A percentile compares a stretch with the other conserved stretches of the same genome.
phyloP scores from a whole-genome alignment of 2,113 vertebrate genomes.

The Scophthalmus maximus region DNA sequence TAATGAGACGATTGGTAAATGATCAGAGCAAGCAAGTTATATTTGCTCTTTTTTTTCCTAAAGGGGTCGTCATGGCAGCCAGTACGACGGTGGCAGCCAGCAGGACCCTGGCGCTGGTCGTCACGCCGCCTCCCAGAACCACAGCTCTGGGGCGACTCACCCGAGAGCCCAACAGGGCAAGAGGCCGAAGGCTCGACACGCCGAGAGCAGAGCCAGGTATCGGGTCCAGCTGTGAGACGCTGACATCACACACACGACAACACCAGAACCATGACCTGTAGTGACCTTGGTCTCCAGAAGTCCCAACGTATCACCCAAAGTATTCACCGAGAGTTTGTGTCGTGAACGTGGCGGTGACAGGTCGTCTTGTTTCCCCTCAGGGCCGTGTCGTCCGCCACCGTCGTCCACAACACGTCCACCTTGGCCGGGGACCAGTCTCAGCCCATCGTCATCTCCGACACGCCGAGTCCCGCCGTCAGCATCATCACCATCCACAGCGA shows the following conservation, averaged over 20 bases:
- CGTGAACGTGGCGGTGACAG: background rate
- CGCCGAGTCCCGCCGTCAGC: slow-evolving; percentile 95
- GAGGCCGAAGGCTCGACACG: slow-evolving; percentile 88
- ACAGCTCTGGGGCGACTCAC: slow-evolving; percentile 86
- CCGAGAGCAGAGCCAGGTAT: slow-evolving; percentile 84
- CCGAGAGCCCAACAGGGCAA: slow-evolving; percentile 89
- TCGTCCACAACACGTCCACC: slow-evolving; percentile 85
- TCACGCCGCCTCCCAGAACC: slow-evolving; percentile 86
- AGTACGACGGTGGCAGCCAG: slow-evolving; percentile 89
- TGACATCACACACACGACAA: background rate
- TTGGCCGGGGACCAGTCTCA: slow-evolving; percentile 87
- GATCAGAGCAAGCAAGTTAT: no score
- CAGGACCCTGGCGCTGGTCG: slow-evolving; percentile 89
- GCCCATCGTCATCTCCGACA: slow-evolving; percentile 97
- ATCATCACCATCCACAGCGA: slow-evolving; percentile 99
- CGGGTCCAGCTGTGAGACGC: background rate
- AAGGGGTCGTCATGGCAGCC: slow-evolving; percentile 89
- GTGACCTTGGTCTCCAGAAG: no score
- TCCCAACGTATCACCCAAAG: no score
- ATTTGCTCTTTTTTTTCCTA: background rate
- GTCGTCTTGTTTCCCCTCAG: slow-evolving; percentile 70
- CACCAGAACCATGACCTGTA: background rate
- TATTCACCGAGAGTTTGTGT: background rate
- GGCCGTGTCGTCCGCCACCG: slow-evolving; percentile 82
- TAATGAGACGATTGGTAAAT: background rate